Base-by-base conservation (phyloP, 2,797 vertebrate genomes). In the Phoeniculus purpureus region DNA sequence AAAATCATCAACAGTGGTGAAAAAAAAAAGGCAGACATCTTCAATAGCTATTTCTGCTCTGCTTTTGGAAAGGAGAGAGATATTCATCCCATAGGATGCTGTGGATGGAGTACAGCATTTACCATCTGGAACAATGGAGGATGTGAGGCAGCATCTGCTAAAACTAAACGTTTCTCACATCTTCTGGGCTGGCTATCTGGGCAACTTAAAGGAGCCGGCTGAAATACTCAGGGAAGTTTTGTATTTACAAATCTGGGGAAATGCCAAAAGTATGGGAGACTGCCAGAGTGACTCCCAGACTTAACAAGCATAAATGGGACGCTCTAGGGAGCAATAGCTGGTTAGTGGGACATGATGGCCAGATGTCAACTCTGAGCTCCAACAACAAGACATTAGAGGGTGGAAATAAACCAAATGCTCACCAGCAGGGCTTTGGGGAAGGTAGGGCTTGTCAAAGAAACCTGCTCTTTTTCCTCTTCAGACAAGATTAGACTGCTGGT, bases 101-200 rank as follows among this genome's bases (percentile, higher is more conserved):
- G 85, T 3, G 13, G 80, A 93, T 84, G 54, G 80, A 89, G 47
- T 56, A 74, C 54, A 89, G 58, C 27, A 9, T 93, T 91, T 86
- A 67, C 93, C 89, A 88, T 90, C 91, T 95, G 94, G 80, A 89
- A 79, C 83, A 94, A 92, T 8, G 54, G 83, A 91, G 74, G 83
- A 88, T 91, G 71, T 84, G 87, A 94, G 74, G 85, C 74, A 92
- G 82, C 74, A 81, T 91, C 82, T 95, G 85, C 87, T 94, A 93
- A 95, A 96, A 86, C 95, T 61, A 91, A 93, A 87, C 27, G 19
- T 84, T 81, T 93, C 87, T 89, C 60, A 74, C 67, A 92, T 94
- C 71, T 67, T 90, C 77, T 92, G 79, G 52, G 31, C 82, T 68
- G 64, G 70, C n/a, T 94, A 67, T 86, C 67, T 92, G 71, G 67